Percentiles rank a stretch among this genome's conserved stretches.
Evolutionary conservation across 2,797 vertebrate genomes (phyloP).

Genomic region (Synaphobranchus kaupii): DNA sequence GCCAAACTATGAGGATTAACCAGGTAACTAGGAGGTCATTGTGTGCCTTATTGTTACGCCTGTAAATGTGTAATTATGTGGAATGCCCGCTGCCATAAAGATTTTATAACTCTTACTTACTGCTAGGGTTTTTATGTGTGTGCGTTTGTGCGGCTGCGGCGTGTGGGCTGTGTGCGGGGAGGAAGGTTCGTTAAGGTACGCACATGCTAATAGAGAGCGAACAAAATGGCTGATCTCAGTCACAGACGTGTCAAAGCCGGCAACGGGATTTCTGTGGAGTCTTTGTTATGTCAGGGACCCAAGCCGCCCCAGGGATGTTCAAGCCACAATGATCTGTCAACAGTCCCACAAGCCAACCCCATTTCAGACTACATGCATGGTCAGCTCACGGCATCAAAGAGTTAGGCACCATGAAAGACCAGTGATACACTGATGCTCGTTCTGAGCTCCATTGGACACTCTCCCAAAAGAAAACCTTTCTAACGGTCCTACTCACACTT

Average conservation of each 20-base stretch:
- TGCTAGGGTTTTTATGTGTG: neutral
- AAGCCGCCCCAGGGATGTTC: constrained; percentile 51
- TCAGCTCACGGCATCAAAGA: constrained; percentile 63
- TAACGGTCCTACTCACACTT: constrained; percentile 31
- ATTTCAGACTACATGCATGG: constrained; percentile 64
- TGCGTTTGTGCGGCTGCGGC: too few species aligned
- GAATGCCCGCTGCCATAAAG: neutral
- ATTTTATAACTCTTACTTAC: neutral
- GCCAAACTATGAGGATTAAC: neutral
- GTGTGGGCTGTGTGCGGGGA: too few species aligned
- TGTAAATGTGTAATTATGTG: neutral
- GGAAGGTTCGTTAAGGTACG: neutral
- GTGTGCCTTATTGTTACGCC: neutral
- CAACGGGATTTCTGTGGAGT: neutral
- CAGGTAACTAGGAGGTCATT: neutral
- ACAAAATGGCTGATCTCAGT: neutral
- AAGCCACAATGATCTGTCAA: constrained; percentile 60
- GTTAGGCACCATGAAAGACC: constrained; percentile 64
- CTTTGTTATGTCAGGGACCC: constrained; percentile 10
- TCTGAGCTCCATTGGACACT: constrained; percentile 34
- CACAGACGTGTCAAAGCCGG: neutral
- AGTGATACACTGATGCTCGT: constrained; percentile 49
- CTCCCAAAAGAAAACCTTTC: constrained; percentile 39
- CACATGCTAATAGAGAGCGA: neutral
- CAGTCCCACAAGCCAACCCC: constrained; percentile 53